phyloP scores from a whole-genome alignment of 2,888 invertebrate species.

The Drosophila austrosaltans region DNA sequence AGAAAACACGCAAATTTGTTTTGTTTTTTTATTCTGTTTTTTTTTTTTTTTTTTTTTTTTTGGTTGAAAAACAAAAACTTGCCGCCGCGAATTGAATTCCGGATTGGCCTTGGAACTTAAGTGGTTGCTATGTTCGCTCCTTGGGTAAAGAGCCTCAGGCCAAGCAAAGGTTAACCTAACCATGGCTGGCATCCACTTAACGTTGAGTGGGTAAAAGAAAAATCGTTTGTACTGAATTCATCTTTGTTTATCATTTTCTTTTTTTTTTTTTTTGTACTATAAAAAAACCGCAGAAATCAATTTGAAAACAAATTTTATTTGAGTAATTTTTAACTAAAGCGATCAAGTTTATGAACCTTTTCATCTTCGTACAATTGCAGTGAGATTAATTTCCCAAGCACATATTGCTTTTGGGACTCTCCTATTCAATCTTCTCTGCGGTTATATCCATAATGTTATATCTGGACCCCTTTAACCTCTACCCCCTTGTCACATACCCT shows the following conservation, averaged over 20 bases:
- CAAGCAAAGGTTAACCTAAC: not conserved
- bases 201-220: not conserved
- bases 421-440: slow-evolving; percentile 63
- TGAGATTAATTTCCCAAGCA: not conserved
- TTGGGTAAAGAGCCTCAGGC: slow-evolving; percentile 15
- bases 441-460: slow-evolving; percentile 28
- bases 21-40: not conserved
- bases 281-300: not conserved
- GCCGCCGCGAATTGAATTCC: slow-evolving; percentile 39
- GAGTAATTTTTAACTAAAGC: not conserved
- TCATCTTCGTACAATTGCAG: not conserved
- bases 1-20: slow-evolving; percentile 9
- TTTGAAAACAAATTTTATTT: not conserved
- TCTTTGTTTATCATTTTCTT: not conserved
- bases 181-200: not conserved
- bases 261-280: not conserved
- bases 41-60: slow-evolving; percentile 5
- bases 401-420: slow-evolving; percentile 58
- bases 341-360: slow-evolving; percentile 20
- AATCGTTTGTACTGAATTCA: too few relatives aligned
- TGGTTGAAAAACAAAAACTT: slow-evolving; percentile 24
- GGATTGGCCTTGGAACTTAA: slow-evolving; percentile 64
- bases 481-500: not conserved
- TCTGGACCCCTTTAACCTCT: not conserved
- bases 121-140: slow-evolving; percentile 48